These are phyloP conservation scores for Coregonus clupeaformis DNA, from an alignment of 2,113 vertebrate species.

Conservation along the genomic window DNA sequence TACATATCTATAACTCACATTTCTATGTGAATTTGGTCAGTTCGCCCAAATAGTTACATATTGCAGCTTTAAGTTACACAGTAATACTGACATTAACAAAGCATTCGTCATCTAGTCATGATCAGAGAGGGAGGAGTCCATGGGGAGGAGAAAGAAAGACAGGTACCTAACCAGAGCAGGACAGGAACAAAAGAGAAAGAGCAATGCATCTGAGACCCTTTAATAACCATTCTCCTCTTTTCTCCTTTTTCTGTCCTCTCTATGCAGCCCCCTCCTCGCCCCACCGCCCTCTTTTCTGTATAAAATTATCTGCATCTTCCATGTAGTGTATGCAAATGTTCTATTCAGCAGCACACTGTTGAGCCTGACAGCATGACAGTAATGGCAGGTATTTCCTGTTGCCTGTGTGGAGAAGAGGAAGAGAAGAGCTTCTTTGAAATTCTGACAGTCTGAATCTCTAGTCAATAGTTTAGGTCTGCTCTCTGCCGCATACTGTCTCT, in stretches of 20 bases:
- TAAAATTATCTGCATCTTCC: slow-evolving; percentile 32
- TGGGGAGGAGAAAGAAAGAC: too few species aligned
- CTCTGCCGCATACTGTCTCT: slow-evolving; percentile 27
- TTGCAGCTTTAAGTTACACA: too few species aligned
- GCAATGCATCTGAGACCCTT: background rate
- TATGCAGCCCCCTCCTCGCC: slow-evolving; percentile 18
- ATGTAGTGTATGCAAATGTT: slow-evolving; percentile 37
- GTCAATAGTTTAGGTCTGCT: slow-evolving; percentile 5
- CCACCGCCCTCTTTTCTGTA: slow-evolving; percentile 15
- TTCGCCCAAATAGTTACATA: too few species aligned
- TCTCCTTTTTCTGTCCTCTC: background rate
- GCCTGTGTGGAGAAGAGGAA: slow-evolving; percentile 13
- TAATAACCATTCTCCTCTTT: background rate
- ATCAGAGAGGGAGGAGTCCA: too few species aligned
- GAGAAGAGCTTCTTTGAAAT: slow-evolving; percentile 37
- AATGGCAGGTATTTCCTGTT: slow-evolving; percentile 13
- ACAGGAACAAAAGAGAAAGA: too few species aligned
- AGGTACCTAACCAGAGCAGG: too few species aligned
- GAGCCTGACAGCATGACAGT: slow-evolving; percentile 8
- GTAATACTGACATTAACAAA: too few species aligned
- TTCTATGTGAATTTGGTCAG: too few species aligned
- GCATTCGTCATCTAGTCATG: too few species aligned
- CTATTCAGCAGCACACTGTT: background rate
- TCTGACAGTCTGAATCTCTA: slow-evolving; percentile 38
- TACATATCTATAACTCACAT: too few species aligned